Percentiles rank a stretch among this genome's conserved stretches.
phyloP scores from a whole-genome alignment of 2,888 invertebrate species.

The Drosophila anomalipes region DNA sequence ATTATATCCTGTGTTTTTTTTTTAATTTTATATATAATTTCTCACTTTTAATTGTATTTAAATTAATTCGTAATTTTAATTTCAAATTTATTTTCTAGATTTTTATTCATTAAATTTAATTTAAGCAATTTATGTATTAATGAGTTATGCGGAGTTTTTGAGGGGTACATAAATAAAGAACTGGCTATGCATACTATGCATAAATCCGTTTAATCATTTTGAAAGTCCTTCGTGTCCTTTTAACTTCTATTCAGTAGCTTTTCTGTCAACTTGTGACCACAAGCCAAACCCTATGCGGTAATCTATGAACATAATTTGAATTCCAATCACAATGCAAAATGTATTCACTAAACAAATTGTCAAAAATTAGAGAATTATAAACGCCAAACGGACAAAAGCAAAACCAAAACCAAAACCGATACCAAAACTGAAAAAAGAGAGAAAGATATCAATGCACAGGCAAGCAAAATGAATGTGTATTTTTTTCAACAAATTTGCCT shows the following conservation, averaged over 20 bases:
- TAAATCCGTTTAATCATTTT: not conserved
- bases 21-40: not conserved
- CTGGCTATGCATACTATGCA: not conserved
- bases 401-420: not conserved
- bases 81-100: not conserved
- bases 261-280: not conserved
- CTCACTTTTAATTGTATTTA: not conserved
- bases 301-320: conserved; percentile 6
- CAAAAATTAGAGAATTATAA: conserved; percentile 42
- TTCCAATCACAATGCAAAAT: conserved; percentile 11
- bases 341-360: conserved; percentile 34
- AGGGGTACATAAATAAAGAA: not conserved
- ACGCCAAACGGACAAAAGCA: conserved; percentile 2
- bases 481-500: conserved; percentile 23
- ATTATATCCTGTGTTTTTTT: not conserved
- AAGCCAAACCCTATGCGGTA: conserved; percentile 6
- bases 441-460: conserved; percentile 22
- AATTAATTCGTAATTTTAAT: not conserved
- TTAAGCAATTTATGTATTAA: too few relatives aligned
- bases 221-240: not conserved
- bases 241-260: not conserved
- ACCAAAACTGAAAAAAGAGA: conserved; percentile 16
- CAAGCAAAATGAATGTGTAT: conserved; percentile 14
- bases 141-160: not conserved
- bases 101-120: not conserved